Percentiles rank a stretch among this genome's conserved stretches.
Evolutionary conservation across 2,888 invertebrate genomes (phyloP).

Genomic region (Tenthredo notha): DNA sequence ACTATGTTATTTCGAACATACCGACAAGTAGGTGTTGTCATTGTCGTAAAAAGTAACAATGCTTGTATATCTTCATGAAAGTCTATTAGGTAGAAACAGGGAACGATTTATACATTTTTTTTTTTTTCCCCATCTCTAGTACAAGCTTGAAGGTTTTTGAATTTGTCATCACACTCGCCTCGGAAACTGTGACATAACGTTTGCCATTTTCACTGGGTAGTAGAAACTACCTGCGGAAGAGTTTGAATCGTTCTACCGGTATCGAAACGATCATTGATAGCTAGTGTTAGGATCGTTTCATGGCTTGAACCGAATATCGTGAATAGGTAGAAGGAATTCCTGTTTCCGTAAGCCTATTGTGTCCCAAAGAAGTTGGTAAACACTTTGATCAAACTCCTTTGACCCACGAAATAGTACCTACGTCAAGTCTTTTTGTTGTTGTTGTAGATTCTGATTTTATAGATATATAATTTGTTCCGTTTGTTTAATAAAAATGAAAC

Average conservation of each 20-base stretch:
- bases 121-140: background rate
- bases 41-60: constrained; percentile 24
- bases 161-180: constrained; percentile 9
- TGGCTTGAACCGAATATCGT: constrained; percentile 15
- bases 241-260: constrained; percentile 2
- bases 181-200: constrained; percentile 1
- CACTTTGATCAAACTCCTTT: background rate
- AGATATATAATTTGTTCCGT: background rate
- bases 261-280: constrained; percentile 1
- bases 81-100: constrained; percentile 25
- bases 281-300: constrained; percentile 17
- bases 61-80: constrained; percentile 20
- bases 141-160: background rate
- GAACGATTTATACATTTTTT: constrained; percentile 11
- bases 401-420: background rate
- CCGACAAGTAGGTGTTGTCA: constrained; percentile 1
- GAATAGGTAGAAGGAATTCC: constrained; percentile 7
- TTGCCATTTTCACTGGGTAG: constrained; percentile 36
- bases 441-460: background rate
- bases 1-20: background rate
- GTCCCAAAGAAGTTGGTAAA: constrained; percentile 3
- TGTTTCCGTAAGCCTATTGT: background rate
- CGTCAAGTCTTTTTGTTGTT: background rate
- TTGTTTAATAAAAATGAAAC: background rate
- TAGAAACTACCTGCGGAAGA: background rate